These are phyloP conservation scores for Hippocampus barbouri DNA, from an alignment of 2,113 vertebrate species.

Conservation along the genomic window DNA sequence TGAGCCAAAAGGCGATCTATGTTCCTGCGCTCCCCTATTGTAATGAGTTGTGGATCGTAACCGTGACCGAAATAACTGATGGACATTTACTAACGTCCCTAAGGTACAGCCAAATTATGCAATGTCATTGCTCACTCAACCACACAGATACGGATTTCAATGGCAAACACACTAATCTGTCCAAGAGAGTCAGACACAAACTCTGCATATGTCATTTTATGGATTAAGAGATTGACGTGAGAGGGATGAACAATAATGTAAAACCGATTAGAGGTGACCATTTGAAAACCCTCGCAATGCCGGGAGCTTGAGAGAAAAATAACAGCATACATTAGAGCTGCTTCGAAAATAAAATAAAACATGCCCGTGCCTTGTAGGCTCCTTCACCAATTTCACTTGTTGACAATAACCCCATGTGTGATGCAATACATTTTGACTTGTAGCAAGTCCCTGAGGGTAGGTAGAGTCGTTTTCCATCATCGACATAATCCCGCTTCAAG, in stretches of 20 bases:
- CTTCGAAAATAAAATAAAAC: not conserved
- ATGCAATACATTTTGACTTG: conserved; percentile 31
- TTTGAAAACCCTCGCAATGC: conserved; percentile 25
- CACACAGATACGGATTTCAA: conserved; percentile 21
- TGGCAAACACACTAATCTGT: conserved; percentile 46
- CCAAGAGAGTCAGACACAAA: conserved; percentile 33
- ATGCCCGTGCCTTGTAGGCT: conserved; percentile 38
- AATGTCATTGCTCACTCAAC: not conserved
- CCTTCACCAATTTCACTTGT: conserved; percentile 51
- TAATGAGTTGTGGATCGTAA: too few species aligned
- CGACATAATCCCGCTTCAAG: not conserved
- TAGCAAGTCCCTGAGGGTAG: conserved; percentile 12
- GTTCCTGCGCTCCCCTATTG: too few species aligned
- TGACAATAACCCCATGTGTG: conserved; percentile 48
- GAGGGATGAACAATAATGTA: conserved; percentile 43
- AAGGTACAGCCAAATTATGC: not conserved
- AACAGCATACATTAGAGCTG: not conserved
- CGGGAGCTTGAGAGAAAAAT: not conserved
- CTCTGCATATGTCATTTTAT: conserved; percentile 25
- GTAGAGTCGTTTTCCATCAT: not conserved
- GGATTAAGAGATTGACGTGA: conserved; percentile 42
- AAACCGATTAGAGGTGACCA: conserved; percentile 44
- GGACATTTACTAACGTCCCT: not conserved
- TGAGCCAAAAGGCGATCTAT: too few species aligned
- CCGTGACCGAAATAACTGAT: not conserved